Percentiles rank a stretch among this genome's conserved stretches.
Conservation (phyloP, 2,888 invertebrate species). For the Zygaena filipendulae region DNA sequence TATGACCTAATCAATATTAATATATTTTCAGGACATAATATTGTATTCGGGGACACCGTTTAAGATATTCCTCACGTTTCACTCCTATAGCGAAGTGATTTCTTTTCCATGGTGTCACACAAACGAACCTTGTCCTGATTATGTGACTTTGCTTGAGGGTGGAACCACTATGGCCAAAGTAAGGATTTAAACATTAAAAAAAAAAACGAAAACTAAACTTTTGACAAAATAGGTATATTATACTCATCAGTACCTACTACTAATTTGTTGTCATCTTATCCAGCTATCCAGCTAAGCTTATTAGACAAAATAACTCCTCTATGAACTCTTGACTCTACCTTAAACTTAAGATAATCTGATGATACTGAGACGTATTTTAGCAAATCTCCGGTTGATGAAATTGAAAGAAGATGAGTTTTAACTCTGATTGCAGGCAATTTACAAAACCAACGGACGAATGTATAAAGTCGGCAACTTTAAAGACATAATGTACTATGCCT, state of each 20-base stretch:
- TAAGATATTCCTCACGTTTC: constrained; percentile 50
- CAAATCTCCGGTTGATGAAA: too few species aligned
- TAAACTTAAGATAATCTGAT: too few species aligned
- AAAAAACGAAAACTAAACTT: too few species aligned
- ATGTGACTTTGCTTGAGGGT: constrained; percentile 50
- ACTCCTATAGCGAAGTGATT: constrained; percentile 50
- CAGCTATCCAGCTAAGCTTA: too few species aligned
- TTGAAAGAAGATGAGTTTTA: too few species aligned
- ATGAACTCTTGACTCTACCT: too few species aligned
- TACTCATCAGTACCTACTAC: too few species aligned
- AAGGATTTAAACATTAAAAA: constrained; percentile 7
- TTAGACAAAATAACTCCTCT: too few species aligned
- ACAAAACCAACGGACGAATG: constrained; percentile 43
- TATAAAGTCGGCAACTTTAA: constrained; percentile 59
- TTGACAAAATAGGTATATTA: too few species aligned
- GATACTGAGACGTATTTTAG: too few species aligned
- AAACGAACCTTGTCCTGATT: constrained; percentile 47
- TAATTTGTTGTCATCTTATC: too few species aligned
- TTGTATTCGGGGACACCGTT: constrained; percentile 48
- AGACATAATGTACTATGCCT: constrained; percentile 52
- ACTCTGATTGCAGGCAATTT: constrained; percentile 49
- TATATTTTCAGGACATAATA: constrained; percentile 44
- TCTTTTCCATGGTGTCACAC: constrained; percentile 55
- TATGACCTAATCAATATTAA: too few species aligned
- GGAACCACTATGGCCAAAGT: constrained; percentile 54